Evolutionary conservation across 2,888 invertebrate species (phyloP).

Genomic region (Ectemnius cavifrons): DNA sequence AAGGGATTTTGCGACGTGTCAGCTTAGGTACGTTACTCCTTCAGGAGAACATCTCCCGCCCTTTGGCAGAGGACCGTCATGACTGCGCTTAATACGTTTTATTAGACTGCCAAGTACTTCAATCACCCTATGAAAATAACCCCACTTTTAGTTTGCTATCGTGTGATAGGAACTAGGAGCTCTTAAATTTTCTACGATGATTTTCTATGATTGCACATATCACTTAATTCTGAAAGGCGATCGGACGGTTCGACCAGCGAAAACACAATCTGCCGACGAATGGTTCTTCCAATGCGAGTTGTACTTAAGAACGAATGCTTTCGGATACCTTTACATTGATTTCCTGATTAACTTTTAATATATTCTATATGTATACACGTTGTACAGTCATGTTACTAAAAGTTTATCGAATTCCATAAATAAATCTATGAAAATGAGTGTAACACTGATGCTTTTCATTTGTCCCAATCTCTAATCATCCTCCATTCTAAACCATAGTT

Average conservation of each 20-base stretch:
- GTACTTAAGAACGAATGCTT: slow-evolving; percentile 34
- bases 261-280: slow-evolving; percentile 12
- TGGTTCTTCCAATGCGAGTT: slow-evolving; percentile 12
- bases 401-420: slow-evolving; percentile 33
- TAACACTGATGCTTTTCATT: background rate
- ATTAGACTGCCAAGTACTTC: no score
- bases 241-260: background rate
- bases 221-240: slow-evolving; percentile 7
- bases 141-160: no score
- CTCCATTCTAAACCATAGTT: no score
- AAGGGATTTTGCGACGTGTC: no score
- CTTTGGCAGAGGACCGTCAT: no score
- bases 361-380: slow-evolving; percentile 15
- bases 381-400: slow-evolving; percentile 42
- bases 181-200: no score
- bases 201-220: slow-evolving; percentile 6
- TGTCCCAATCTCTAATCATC: background rate
- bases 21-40: no score
- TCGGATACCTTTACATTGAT: slow-evolving; percentile 24
- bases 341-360: slow-evolving; percentile 30
- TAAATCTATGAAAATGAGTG: slow-evolving; percentile 18
- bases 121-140: no score
- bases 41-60: no score
- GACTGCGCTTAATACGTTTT: no score
- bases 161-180: no score